Evolutionary conservation across 2,113 vertebrate species (phyloP).

Genomic region (Saimiri boliviensis): DNA sequence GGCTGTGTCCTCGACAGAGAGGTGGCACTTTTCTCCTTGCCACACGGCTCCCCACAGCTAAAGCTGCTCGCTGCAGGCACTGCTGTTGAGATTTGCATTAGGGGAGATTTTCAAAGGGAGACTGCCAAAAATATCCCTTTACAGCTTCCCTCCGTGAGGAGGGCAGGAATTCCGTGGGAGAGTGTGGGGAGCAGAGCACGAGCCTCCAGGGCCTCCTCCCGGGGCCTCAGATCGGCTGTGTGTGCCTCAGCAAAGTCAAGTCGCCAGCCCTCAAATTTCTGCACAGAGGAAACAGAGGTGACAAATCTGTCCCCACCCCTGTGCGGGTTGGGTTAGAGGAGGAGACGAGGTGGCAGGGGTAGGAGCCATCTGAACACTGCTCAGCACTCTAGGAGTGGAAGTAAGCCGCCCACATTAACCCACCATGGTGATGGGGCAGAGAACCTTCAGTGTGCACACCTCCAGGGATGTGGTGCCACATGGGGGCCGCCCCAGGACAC

Average conservation of each 20-base stretch:
- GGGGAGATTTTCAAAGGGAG: background rate
- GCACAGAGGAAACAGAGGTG: background rate
- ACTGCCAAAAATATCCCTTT: background rate
- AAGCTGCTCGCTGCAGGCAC: background rate
- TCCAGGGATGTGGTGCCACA: no score
- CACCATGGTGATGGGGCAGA: background rate
- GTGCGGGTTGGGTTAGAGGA: background rate
- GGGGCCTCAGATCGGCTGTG: background rate
- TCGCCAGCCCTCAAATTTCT: background rate
- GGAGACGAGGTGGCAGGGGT: background rate
- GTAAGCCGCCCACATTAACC: background rate
- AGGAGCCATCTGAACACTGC: background rate
- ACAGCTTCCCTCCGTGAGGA: background rate
- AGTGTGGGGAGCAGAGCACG: no score
- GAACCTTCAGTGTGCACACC: no score
- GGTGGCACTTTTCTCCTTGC: background rate
- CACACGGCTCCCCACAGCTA: background rate
- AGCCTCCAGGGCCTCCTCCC: no score
- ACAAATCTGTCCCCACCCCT: background rate
- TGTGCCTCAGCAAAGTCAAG: background rate
- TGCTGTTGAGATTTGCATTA: background rate
- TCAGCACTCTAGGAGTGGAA: background rate
- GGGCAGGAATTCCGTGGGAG: background rate
- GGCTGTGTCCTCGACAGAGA: background rate
- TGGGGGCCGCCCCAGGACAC: no score